Percentiles rank a stretch among this genome's conserved stretches.
Conservation (phyloP, 2,888 invertebrate species). For the Drosophila parthenogenetica region DNA sequence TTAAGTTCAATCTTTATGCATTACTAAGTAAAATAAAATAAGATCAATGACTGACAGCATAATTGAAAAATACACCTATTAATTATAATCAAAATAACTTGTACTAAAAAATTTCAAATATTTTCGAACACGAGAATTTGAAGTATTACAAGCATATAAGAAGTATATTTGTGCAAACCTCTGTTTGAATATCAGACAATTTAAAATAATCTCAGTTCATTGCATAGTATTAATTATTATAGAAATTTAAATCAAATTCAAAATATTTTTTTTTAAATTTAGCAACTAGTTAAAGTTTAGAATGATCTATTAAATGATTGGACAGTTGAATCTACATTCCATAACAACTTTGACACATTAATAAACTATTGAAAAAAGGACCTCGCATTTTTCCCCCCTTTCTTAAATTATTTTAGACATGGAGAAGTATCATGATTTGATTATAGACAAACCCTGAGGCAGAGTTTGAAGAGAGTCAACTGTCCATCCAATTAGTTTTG, state of each 20-base stretch:
- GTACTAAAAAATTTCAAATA: no score
- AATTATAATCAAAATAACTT: no score
- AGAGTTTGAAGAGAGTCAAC: conserved; percentile 6
- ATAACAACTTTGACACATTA: conserved; percentile 37
- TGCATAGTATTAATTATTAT: no score
- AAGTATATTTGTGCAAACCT: no score
- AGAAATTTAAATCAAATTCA: no score
- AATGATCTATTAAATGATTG: conserved; percentile 50
- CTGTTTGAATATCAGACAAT: background rate
- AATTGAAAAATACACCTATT: no score
- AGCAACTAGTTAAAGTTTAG: conserved; percentile 8
- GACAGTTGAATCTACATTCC: conserved; percentile 1
- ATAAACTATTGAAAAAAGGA: conserved; percentile 15
- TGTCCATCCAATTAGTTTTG: conserved; percentile 50
- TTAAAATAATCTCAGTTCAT: no score
- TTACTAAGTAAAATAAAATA: no score
- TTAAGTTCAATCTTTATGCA: background rate
- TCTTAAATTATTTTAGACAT: background rate
- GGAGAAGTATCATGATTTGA: conserved; percentile 14
- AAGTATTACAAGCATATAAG: no score
- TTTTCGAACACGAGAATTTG: no score
- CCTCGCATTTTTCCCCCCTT: background rate
- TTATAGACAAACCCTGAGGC: background rate
- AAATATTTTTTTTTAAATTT: no score
- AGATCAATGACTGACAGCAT: no score